Evolutionary conservation across 2,797 vertebrate species (phyloP).

Genomic region (Sebastes steindachneri): DNA sequence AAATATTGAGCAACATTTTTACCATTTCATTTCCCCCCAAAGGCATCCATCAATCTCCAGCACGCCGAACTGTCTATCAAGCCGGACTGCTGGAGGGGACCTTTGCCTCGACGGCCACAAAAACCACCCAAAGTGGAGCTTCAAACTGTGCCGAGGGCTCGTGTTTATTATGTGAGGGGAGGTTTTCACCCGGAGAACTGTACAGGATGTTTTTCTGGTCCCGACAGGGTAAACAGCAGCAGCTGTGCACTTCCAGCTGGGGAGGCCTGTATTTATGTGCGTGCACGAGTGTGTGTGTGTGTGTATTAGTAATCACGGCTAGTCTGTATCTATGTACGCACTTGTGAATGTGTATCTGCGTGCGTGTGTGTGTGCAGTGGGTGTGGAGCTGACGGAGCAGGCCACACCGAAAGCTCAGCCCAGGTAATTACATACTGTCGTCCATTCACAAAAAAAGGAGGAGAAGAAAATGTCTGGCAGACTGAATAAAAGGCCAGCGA

Average conservation of each 20-base stretch:
- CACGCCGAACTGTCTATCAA: slow-evolving; percentile 59
- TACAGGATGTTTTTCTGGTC: slow-evolving; percentile 90
- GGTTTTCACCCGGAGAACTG: slow-evolving; percentile 83
- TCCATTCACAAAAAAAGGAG: slow-evolving; percentile 77
- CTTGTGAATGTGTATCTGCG: not conserved
- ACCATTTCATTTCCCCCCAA: not conserved
- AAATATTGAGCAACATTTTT: not conserved
- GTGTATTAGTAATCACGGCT: slow-evolving; percentile 23
- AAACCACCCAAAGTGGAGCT: slow-evolving; percentile 81
- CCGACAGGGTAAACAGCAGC: slow-evolving; percentile 87
- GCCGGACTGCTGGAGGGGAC: slow-evolving; percentile 49
- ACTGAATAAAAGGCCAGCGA: slow-evolving; percentile 12
- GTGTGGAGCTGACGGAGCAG: slow-evolving; percentile 81
- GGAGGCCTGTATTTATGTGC: slow-evolving; percentile 80
- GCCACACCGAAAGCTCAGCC: slow-evolving; percentile 75
- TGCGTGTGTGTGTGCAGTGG: slow-evolving; percentile 56
- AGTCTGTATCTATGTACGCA: slow-evolving; percentile 53
- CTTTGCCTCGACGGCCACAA: slow-evolving; percentile 65
- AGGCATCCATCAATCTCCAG: not conserved
- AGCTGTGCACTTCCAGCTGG: slow-evolving; percentile 87
- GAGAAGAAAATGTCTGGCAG: slow-evolving; percentile 33
- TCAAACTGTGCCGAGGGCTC: slow-evolving; percentile 77
- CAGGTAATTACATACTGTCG: slow-evolving; percentile 81
- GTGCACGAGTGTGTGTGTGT: slow-evolving; percentile 44
- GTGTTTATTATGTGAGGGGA: slow-evolving; percentile 87